These are phyloP conservation scores for Phrynocephalus versicolor DNA, from an alignment of 2,113 vertebrate species.

Conservation along the genomic window DNA sequence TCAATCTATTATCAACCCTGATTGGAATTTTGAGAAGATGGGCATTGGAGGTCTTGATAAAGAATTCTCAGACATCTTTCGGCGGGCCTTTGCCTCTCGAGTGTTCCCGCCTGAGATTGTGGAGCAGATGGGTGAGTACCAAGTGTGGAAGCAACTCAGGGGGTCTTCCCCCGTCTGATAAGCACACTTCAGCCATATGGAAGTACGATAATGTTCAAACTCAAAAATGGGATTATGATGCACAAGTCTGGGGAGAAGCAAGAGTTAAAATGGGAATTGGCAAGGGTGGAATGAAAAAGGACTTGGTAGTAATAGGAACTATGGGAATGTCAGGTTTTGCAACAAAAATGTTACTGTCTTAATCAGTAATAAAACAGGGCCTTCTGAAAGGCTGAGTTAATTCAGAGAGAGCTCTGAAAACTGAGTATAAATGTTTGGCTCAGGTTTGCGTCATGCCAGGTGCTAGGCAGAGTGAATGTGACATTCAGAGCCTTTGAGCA, in stretches of 20 bases:
- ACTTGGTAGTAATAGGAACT: background rate
- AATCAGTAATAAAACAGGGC: background rate
- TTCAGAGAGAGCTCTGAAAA: background rate
- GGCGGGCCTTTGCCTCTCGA: slow-evolving; percentile 93
- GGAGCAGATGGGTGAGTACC: slow-evolving; percentile 94
- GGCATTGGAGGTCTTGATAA: slow-evolving; percentile 97
- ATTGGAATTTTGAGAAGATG: slow-evolving; percentile 99
- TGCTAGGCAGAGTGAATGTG: background rate
- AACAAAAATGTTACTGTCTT: background rate
- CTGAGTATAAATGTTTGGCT: background rate
- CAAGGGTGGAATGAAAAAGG: background rate
- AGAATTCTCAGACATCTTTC: slow-evolving; percentile 97
- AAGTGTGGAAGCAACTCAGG: background rate
- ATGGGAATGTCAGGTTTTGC: background rate
- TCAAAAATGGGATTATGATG: background rate
- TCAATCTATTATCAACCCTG: slow-evolving; percentile 97
- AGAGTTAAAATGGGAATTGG: background rate
- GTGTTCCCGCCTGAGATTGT: slow-evolving; percentile 97
- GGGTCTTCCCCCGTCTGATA: too few species aligned
- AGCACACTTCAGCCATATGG: background rate
- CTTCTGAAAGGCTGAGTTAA: background rate
- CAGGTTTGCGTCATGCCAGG: background rate
- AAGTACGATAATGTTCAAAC: background rate
- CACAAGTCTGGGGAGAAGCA: background rate
- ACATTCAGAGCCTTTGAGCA: background rate